Conservation (phyloP, 1,140 invertebrate genomes). For the Drosophila varians region DNA sequence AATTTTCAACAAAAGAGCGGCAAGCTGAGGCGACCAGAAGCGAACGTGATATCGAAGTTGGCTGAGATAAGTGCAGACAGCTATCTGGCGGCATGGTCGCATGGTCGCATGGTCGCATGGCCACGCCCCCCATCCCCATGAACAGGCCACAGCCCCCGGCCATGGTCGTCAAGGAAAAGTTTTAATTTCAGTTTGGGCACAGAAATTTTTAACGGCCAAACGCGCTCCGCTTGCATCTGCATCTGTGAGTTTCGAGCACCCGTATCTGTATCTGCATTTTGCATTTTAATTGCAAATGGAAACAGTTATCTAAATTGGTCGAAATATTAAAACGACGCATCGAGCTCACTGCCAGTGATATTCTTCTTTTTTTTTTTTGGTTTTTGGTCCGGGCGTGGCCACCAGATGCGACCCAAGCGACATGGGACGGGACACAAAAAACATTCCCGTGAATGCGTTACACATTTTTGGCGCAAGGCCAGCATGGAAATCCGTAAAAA, state of each 20-base stretch:
- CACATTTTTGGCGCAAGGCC: conserved; percentile 56
- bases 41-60: conserved; percentile 77
- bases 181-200: conserved; percentile 75
- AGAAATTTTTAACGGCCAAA: conserved; percentile 53
- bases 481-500: conserved; percentile 30
- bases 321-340: conserved; percentile 81
- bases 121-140: conserved; percentile 14
- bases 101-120: conserved; percentile 25
- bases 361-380: conserved; percentile 3
- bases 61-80: conserved; percentile 73
- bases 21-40: conserved; percentile 7
- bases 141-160: not conserved
- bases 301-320: conserved; percentile 83
- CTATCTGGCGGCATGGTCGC: conserved; percentile 44
- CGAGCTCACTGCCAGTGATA: conserved; percentile 12
- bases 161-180: conserved; percentile 69
- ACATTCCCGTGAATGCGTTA: conserved; percentile 38
- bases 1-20: conserved; percentile 57
- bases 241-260: conserved; percentile 11
- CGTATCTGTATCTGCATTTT: conserved; percentile 68
- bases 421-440: conserved; percentile 18
- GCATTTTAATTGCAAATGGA: conserved; percentile 83
- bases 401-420: conserved; percentile 22
- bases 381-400: conserved; percentile 22
- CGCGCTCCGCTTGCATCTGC: conserved; percentile 22